Evolutionary conservation across 2,888 invertebrate species (phyloP).

Genomic region (Pyrgus malvae): DNA sequence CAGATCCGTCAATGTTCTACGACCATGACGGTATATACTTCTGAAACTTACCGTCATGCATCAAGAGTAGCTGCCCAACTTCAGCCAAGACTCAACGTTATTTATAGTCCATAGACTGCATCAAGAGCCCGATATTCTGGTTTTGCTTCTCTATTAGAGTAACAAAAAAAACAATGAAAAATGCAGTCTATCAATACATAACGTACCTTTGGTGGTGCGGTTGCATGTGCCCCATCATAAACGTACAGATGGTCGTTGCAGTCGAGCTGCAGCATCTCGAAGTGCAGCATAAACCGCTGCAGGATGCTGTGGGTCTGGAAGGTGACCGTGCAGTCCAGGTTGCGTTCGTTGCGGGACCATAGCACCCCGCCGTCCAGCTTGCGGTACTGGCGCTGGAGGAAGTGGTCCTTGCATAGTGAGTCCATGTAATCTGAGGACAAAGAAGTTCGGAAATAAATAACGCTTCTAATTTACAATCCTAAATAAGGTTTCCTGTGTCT

Average conservation of each 20-base stretch:
- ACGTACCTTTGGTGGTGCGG: slow-evolving; percentile 91
- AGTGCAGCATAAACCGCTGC: slow-evolving; percentile 96
- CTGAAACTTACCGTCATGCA: too few relatives aligned
- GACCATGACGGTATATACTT: too few relatives aligned
- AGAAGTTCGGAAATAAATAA: background rate
- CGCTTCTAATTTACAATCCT: too few relatives aligned
- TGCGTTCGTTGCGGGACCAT: slow-evolving; percentile 94
- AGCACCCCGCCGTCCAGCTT: slow-evolving; percentile 96
- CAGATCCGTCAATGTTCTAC: too few relatives aligned
- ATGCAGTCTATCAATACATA: slow-evolving; percentile 8
- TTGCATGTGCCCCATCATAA: slow-evolving; percentile 95
- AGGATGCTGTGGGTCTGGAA: slow-evolving; percentile 97
- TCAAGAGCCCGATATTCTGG: too few relatives aligned
- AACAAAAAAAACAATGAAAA: too few relatives aligned
- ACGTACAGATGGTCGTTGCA: slow-evolving; percentile 97
- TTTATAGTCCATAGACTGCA: too few relatives aligned
- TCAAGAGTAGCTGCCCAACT: too few relatives aligned
- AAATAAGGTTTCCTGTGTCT: too few relatives aligned
- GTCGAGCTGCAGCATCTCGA: slow-evolving; percentile 94
- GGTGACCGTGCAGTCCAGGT: slow-evolving; percentile 95
- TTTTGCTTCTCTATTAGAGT: too few relatives aligned
- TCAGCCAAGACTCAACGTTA: too few relatives aligned
- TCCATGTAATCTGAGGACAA: slow-evolving; percentile 92
- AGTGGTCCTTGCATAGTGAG: slow-evolving; percentile 94
- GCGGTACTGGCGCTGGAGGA: slow-evolving; percentile 92